Conservation (phyloP, 2,888 invertebrate genomes). For the Epiblema foenella region DNA sequence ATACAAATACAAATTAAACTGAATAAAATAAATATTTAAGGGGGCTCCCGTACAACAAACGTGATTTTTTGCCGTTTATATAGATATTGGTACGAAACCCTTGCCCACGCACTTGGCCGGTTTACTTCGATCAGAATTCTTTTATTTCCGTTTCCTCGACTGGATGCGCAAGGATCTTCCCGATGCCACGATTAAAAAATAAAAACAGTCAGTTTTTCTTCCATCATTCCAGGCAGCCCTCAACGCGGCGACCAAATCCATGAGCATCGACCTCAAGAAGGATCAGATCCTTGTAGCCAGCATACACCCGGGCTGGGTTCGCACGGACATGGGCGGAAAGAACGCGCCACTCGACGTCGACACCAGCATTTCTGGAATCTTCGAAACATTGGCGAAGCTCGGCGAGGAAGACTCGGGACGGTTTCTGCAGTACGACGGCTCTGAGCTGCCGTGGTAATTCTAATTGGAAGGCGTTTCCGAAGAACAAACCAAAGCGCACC, state of each 20-base stretch:
- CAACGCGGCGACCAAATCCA: conserved; percentile 93
- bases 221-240: conserved; percentile 88
- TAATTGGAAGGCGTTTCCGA: neutral
- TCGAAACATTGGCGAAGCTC: conserved; percentile 87
- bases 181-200: neutral
- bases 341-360: conserved; percentile 90
- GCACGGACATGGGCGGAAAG: conserved; percentile 94
- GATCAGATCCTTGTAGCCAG: conserved; percentile 90
- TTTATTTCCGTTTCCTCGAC: too few relatives aligned
- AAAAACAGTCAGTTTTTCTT: conserved; percentile 17
- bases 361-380: conserved; percentile 87
- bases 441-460: conserved; percentile 90
- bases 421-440: conserved; percentile 92
- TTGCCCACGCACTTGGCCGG: too few relatives aligned
- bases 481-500: neutral
- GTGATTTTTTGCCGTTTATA: too few relatives aligned
- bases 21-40: too few relatives aligned
- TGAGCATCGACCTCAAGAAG: conserved; percentile 91
- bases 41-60: too few relatives aligned
- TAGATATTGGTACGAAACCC: too few relatives aligned
- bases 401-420: conserved; percentile 89
- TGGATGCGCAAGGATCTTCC: neutral
- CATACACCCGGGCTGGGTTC: conserved; percentile 96
- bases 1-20: too few relatives aligned
- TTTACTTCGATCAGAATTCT: too few relatives aligned